Conservation (phyloP, 1,140 invertebrate species). For the Trinorchestia longiramus region DNA sequence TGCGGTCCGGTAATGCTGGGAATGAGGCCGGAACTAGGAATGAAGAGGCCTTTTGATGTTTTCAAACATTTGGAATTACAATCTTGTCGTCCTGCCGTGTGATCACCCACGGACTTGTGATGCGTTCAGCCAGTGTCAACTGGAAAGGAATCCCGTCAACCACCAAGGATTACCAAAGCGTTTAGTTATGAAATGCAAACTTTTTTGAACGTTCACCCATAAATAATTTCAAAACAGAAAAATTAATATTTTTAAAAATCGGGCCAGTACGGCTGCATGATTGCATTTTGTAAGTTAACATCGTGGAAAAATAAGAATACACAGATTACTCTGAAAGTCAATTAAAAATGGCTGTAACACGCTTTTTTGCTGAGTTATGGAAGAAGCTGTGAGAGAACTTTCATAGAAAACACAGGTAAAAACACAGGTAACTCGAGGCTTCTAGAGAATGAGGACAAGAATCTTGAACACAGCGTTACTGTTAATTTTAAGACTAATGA, state of each 20-base stretch:
- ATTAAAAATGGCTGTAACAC: background rate
- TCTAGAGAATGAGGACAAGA: background rate
- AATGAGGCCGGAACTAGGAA: background rate
- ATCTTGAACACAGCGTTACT: background rate
- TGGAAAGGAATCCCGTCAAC: background rate
- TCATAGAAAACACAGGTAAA: background rate
- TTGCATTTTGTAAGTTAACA: background rate
- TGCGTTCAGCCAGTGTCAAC: background rate
- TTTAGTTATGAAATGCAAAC: background rate
- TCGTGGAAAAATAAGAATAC: background rate
- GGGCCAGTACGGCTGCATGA: background rate
- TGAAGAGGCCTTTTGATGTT: background rate
- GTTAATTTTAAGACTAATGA: background rate
- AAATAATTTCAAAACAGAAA: background rate
- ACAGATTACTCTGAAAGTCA: background rate
- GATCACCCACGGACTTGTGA: background rate
- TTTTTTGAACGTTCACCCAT: background rate
- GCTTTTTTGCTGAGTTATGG: background rate
- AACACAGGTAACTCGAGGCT: background rate
- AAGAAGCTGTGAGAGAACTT: background rate
- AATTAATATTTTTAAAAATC: background rate
- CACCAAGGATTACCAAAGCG: background rate
- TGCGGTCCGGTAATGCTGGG: background rate
- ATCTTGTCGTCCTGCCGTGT: background rate
- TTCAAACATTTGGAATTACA: background rate